These are phyloP conservation scores for Drosophila bocqueti DNA, from an alignment of 1,140 invertebrate species.

Conservation along the genomic window DNA sequence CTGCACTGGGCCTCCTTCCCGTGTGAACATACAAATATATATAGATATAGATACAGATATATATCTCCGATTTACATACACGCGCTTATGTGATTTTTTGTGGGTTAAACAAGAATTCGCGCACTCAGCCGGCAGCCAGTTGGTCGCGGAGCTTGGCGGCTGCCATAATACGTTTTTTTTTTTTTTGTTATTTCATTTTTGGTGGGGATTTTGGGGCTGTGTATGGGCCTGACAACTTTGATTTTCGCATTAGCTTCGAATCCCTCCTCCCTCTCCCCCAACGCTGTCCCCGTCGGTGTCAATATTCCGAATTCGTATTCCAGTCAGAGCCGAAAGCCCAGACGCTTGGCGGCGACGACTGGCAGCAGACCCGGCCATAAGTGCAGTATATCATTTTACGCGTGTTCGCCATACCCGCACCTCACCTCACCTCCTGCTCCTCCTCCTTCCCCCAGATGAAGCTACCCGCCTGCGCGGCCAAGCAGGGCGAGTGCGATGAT, in stretches of 20 bases:
- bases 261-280: background rate
- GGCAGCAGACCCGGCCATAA: constrained; percentile 66
- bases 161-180: constrained; percentile 44
- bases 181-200: constrained; percentile 39
- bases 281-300: constrained; percentile 2
- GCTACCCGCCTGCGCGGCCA: constrained; percentile 83
- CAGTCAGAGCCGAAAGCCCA: constrained; percentile 54
- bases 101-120: constrained; percentile 71
- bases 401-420: constrained; percentile 56
- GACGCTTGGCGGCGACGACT: constrained; percentile 73
- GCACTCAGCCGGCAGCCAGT: constrained; percentile 55
- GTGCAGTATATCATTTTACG: constrained; percentile 81
- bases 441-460: constrained; percentile 35
- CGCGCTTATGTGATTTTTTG: constrained; percentile 45
- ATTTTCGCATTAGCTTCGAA: constrained; percentile 66
- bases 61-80: constrained; percentile 33
- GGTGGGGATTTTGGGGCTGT: constrained; percentile 25
- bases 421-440: constrained; percentile 22
- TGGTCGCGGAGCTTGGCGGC: constrained; percentile 26
- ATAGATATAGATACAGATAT: constrained; percentile 14
- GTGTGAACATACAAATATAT: constrained; percentile 1
- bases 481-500: constrained; percentile 81
- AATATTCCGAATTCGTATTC: constrained; percentile 65
- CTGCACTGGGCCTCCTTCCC: constrained; percentile 39
- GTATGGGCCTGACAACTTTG: constrained; percentile 69